These are phyloP conservation scores for Microcaecilia unicolor DNA, from an alignment of 2,797 vertebrate genomes.

Conservation along the genomic window DNA sequence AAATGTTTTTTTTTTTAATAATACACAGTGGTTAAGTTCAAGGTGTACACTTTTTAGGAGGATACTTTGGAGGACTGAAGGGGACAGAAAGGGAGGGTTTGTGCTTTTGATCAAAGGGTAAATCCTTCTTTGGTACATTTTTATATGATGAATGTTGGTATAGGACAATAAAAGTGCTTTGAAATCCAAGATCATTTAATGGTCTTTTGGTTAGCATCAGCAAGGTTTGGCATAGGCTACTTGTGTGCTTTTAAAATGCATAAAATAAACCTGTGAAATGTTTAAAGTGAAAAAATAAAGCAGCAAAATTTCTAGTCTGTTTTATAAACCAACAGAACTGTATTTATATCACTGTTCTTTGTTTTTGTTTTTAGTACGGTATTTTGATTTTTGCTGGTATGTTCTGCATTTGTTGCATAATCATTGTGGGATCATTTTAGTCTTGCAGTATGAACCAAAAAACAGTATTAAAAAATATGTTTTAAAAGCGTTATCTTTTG, in stretches of 20 bases:
- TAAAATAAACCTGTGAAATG: conserved; percentile 2
- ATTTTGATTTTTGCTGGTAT: conserved; percentile 10
- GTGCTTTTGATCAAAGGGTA: conserved; percentile 33
- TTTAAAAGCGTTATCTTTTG: conserved; percentile 20
- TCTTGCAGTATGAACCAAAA: conserved; percentile 16
- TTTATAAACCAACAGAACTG: not conserved
- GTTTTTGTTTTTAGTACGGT: not conserved
- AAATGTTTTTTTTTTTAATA: conserved; percentile 25
- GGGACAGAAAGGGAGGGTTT: conserved; percentile 29
- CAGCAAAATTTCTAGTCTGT: not conserved
- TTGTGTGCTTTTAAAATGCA: conserved; percentile 7
- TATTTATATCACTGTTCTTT: conserved; percentile 4
- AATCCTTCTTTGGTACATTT: conserved; percentile 37
- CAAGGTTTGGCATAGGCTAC: conserved; percentile 17
- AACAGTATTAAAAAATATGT: conserved; percentile 31
- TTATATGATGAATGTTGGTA: conserved; percentile 34
- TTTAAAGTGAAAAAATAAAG: conserved; percentile 5
- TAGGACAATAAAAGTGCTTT: conserved; percentile 35
- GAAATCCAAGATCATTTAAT: conserved; percentile 36
- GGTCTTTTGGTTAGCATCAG: too few species aligned
- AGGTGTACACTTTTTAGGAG: conserved; percentile 20
- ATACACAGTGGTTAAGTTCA: conserved; percentile 12
- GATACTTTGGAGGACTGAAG: conserved; percentile 5
- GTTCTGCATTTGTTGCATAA: conserved; percentile 34
- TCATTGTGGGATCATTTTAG: conserved; percentile 27